A percentile compares a stretch with the other conserved stretches of the same genome.
Evolutionary conservation across 2,888 invertebrate species (phyloP).

Genomic region (Drosophila niveifrons): DNA sequence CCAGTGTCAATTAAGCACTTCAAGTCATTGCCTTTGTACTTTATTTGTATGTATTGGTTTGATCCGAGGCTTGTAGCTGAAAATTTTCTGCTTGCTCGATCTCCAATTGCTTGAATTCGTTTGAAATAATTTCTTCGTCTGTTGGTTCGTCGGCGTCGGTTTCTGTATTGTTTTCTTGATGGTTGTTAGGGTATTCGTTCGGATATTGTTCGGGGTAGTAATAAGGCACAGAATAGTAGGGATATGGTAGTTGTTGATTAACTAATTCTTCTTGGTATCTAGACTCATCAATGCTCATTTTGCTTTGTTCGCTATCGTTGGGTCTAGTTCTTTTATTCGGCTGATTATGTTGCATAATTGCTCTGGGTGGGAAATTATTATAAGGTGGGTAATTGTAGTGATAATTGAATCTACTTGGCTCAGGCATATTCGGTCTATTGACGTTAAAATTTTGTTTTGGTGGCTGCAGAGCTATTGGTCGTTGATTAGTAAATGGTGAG

Average conservation of each 20-base stretch:
- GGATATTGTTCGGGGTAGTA: slow-evolving; percentile 5
- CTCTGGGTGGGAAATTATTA: not conserved
- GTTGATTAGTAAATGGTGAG: too few species aligned
- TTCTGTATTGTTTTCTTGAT: not conserved
- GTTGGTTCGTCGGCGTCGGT: slow-evolving; percentile 1
- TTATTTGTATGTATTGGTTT: slow-evolving; percentile 10
- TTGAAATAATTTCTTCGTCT: slow-evolving; percentile 12
- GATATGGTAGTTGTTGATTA: not conserved
- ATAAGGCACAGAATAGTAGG: slow-evolving; percentile 1
- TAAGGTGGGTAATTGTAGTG: too few species aligned
- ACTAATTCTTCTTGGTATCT: slow-evolving; percentile 3
- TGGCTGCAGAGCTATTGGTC: too few species aligned
- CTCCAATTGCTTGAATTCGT: too few species aligned
- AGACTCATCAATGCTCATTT: slow-evolving; percentile 4
- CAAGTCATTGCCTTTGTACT: slow-evolving; percentile 2
- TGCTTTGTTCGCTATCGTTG: slow-evolving; percentile 13
- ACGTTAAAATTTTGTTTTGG: too few species aligned
- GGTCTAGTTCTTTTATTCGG: slow-evolving; percentile 8
- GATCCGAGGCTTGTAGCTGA: slow-evolving; percentile 15
- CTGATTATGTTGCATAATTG: not conserved
- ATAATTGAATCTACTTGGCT: too few species aligned
- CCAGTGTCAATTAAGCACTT: slow-evolving; percentile 21
- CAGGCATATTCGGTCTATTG: too few species aligned
- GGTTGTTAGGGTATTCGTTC: too few species aligned
- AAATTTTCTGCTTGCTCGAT: slow-evolving; percentile 17